Base-by-base conservation (phyloP, 35 echinoderm and acorn worm species). In the Eucidaris tribuloides region DNA sequence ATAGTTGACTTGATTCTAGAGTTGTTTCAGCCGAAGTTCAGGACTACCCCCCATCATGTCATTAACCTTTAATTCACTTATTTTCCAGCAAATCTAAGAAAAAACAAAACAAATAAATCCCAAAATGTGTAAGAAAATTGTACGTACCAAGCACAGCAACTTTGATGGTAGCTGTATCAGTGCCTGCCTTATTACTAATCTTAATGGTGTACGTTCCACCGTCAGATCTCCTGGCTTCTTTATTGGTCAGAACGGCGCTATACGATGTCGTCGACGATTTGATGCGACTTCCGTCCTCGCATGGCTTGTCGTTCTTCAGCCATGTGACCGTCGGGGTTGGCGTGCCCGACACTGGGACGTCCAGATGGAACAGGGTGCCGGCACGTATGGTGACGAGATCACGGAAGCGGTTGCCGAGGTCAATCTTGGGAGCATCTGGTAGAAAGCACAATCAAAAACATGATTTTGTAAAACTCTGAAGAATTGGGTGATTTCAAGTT, bases 371-470 rank as follows among this genome's bases (percentile, higher is more conserved):
- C 25, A 80, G 59, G 39, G 79, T 64, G 5, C 96, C 96, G 20
- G 96, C 96, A 34, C 55, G 86, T 18, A 91, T 50, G 2, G 48
- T 87, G 38, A 93, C 50, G 20, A 57, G 54, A 71, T 99, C 91
- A 22, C 68, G 65, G 58, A 87, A 84, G n/a, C 77, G 40, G 15
- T 39, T 83, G 25, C 86, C 50, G 57, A 87, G 45, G 34, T 91
- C 90, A 72, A 99, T 74, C 48, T 93, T 99, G 14, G 96, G 96
- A 37, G 96, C 81, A 80, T 87, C 91, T 93, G 50, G n/a, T n/a
- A n/a, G n/a, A n/a, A n/a, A n/a, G n/a, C n/a, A n/a, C n/a, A n/a
- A n/a, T n/a, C n/a, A n/a, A n/a, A n/a, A n/a, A n/a, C n/a, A n/a
- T n/a, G n/a, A n/a, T n/a, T n/a, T n/a, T n/a, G n/a, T n/a, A n/a